Base-by-base conservation (phyloP, 2,797 vertebrate species). In the Enoplosus armatus region DNA sequence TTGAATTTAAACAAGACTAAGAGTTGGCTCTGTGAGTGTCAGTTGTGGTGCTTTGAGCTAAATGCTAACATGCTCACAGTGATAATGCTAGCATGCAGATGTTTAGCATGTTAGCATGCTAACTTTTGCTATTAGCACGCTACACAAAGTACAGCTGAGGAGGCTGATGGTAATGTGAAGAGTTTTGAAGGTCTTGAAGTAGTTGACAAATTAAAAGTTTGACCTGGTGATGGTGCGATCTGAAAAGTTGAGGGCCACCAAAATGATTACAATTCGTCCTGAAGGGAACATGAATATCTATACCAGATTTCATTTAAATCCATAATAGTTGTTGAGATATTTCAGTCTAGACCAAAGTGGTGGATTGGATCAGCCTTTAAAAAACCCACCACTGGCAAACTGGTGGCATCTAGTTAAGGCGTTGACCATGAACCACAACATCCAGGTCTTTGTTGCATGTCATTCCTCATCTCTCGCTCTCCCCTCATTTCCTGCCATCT, bases 51-150 rank as follows among this genome's bases (percentile, higher is more conserved):
- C 27, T 54, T 24, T 48, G 18, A 43, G 48, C 24, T 50, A 41
- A 54, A 60, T 35, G 35, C 51, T 9, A 64, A 63, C 14, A 45
- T 56, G 16, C 33, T 72, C 12, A 37, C 55, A 67, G 11, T 47
- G 3, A 20, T 15, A 43, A 41, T 48, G 20, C 20, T 45, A 71
- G 33, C 54, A 39, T 33, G 24, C 6, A 24, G 4, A 60, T 27
- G 62, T 53, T 45, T 58, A 64, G 60, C 10, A 6, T 41, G 29
- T n/a, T 48, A 50, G 50, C 39, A 29, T 45, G 45, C 53, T 53
- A 59, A 48, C 8, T 22, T 27, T 33, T 9, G 15, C 27, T 18
- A 18, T 55, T 60, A 31, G 37, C 47, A 18, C 12, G 18, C n/a
- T 35, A 41, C 26, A 33, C 8, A 22, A 51, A 16, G 29, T 35